Percentiles rank a stretch among this genome's conserved stretches.
Evolutionary conservation across 2,888 invertebrate genomes (phyloP).

Genomic region (Melieria picta): DNA sequence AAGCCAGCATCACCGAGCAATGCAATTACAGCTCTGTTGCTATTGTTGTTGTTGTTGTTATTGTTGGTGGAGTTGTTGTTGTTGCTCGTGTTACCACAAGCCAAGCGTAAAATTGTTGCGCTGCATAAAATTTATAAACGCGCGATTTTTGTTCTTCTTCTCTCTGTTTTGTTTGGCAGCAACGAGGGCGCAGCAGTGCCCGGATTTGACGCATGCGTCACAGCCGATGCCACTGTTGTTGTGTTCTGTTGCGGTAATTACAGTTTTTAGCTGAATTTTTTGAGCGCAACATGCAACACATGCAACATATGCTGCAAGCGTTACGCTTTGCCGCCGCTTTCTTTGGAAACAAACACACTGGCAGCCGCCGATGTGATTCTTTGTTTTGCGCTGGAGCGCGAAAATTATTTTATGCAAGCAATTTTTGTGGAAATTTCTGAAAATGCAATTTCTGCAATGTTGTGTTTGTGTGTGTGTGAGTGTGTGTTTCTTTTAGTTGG

Average conservation of each 20-base stretch:
- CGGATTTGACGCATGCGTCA: neutral
- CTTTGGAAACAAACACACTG: neutral
- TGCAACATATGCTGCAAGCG: neutral
- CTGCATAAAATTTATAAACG: neutral
- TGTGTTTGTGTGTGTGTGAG: neutral
- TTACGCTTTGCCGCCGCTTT: neutral
- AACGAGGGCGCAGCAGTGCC: too few species aligned
- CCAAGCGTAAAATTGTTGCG: constrained; percentile 4
- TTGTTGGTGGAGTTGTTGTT: neutral
- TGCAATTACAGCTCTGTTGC: neutral
- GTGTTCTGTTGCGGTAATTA: constrained; percentile 15
- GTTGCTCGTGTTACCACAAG: neutral
- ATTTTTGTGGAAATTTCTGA: too few species aligned
- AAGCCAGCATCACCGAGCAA: neutral
- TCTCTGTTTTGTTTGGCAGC: too few species aligned
- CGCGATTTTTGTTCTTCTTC: too few species aligned
- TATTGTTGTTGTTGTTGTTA: neutral
- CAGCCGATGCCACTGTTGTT: constrained; percentile 3
- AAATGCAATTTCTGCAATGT: too few species aligned
- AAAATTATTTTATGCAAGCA: too few species aligned
- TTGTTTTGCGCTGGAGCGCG: too few species aligned
- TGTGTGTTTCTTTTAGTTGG: neutral
- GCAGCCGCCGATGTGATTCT: neutral
- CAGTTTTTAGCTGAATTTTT: constrained; percentile 13
- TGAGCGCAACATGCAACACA: neutral